phyloP scores from a whole-genome alignment of 2,113 vertebrate genomes.

The Setophaga kirtlandii region DNA sequence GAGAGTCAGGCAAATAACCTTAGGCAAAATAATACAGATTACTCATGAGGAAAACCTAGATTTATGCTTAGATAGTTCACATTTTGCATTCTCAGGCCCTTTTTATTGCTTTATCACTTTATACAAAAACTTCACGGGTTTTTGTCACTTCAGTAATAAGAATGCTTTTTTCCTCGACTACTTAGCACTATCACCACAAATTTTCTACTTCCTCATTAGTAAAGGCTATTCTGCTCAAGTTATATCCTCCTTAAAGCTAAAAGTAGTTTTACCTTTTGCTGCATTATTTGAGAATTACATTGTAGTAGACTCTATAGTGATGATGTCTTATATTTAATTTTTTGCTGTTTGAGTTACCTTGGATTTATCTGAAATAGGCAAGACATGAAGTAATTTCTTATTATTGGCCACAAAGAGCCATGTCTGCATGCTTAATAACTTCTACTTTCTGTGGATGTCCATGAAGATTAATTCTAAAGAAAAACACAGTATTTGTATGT shows the following conservation, averaged over 20 bases:
- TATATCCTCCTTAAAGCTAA: background rate
- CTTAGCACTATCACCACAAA: background rate
- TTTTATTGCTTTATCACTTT: background rate
- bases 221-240: background rate
- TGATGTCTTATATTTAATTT: background rate
- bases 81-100: background rate
- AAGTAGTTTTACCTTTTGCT: background rate
- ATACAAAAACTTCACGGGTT: accelerated
- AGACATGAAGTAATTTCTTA: background rate
- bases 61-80: background rate
- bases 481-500: background rate
- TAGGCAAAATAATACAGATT: background rate
- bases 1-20: background rate
- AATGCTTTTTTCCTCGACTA: background rate
- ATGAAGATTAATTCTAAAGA: background rate
- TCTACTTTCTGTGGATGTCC: background rate
- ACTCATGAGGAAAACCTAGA: background rate
- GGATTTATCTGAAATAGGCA: background rate
- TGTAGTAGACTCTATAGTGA: background rate
- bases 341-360: background rate
- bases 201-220: background rate
- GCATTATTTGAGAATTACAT: background rate
- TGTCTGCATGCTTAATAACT: background rate
- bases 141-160: background rate
- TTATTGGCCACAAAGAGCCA: background rate